phyloP scores from a whole-genome alignment of 2,113 vertebrate species.

The Athene noctua region DNA sequence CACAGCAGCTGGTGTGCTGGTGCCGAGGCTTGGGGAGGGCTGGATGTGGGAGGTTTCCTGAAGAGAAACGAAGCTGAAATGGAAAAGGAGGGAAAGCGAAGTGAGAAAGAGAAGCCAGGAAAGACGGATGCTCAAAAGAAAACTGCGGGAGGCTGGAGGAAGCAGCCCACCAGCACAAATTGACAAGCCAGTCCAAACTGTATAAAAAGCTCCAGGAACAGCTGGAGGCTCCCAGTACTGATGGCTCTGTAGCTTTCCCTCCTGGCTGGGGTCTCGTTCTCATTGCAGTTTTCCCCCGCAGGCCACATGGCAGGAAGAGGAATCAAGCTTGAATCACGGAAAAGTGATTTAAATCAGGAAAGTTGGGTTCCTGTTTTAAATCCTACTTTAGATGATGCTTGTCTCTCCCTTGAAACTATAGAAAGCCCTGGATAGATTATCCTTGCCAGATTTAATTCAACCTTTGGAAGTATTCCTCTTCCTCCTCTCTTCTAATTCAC shows the following conservation, averaged over 20 bases:
- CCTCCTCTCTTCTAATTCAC: background rate
- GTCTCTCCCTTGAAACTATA: background rate
- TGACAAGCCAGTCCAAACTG: background rate
- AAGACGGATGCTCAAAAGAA: background rate
- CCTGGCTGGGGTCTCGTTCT: background rate
- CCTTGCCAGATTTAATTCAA: background rate
- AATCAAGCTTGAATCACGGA: background rate
- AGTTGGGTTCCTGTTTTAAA: background rate
- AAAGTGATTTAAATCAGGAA: background rate
- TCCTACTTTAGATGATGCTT: background rate
- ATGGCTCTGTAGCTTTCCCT: background rate
- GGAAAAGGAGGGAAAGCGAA: background rate
- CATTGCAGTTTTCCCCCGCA: background rate
- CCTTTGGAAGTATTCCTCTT: background rate
- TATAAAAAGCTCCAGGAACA: constrained; percentile 20
- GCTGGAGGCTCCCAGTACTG: background rate
- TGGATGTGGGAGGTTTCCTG: background rate
- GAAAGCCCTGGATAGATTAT: background rate
- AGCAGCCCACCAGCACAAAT: background rate
- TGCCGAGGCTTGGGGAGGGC: background rate
- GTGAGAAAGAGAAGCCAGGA: background rate
- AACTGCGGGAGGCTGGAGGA: background rate
- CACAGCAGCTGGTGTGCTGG: background rate
- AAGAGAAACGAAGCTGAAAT: background rate
- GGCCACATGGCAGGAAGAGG: background rate